Conservation (phyloP, 2,888 invertebrate genomes). For the Celastrina argiolus region DNA sequence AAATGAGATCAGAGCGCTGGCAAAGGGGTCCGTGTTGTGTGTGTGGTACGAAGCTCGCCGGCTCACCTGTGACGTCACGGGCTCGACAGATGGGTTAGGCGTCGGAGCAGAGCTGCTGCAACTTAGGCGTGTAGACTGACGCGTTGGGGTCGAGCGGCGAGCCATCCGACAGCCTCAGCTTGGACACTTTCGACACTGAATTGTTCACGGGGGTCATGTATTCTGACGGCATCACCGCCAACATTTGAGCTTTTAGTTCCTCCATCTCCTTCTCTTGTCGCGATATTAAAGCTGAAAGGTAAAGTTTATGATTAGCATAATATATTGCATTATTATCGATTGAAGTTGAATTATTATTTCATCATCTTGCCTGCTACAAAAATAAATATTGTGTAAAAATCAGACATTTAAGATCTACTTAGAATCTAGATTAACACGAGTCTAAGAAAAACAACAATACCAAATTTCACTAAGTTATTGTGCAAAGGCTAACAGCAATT, state of each 20-base stretch:
- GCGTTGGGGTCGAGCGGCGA: conserved; percentile 91
- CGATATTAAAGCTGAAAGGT: conserved; percentile 86
- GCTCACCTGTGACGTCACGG: conserved; percentile 15
- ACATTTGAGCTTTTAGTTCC: conserved; percentile 94
- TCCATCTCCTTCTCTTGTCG: conserved; percentile 94
- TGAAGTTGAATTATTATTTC: too few relatives aligned
- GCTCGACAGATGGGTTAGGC: too few relatives aligned
- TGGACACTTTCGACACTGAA: conserved; percentile 51
- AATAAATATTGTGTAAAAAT: too few relatives aligned
- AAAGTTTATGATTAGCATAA: too few relatives aligned
- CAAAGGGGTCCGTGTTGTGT: conserved; percentile 54
- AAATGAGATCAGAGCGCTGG: conserved; percentile 69
- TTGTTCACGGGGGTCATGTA: conserved; percentile 42
- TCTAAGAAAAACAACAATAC: too few relatives aligned
- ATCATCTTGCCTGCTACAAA: too few relatives aligned
- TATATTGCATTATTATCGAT: too few relatives aligned
- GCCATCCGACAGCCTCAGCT: conserved; percentile 51
- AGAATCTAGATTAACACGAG: too few relatives aligned
- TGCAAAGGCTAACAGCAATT: too few relatives aligned
- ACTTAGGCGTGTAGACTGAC: conserved; percentile 92
- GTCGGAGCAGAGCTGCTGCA: conserved; percentile 57
- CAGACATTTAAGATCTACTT: too few relatives aligned
- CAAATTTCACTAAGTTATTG: too few relatives aligned
- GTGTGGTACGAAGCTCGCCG: conserved; percentile 20
- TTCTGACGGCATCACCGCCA: conserved; percentile 93